Conservation (phyloP, 2,113 vertebrate genomes). For the Columba livia region DNA sequence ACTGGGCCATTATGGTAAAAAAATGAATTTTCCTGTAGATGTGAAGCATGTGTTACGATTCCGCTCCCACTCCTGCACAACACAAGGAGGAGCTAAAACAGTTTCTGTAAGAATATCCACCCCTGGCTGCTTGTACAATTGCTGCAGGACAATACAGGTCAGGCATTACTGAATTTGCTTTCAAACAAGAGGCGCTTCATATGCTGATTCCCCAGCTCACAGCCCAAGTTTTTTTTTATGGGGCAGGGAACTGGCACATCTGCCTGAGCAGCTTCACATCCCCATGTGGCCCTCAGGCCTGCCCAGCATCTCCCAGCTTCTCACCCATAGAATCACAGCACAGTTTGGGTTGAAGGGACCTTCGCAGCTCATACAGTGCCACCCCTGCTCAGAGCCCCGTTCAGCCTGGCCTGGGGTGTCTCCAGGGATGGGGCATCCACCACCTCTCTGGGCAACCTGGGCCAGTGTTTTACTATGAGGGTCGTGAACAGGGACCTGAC, state of each 20-base stretch:
- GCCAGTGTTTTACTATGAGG: not conserved
- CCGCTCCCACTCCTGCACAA: not conserved
- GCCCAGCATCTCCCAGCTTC: not conserved
- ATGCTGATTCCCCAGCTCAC: not conserved
- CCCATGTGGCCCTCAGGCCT: not conserved
- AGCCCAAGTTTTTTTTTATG: not conserved
- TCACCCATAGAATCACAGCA: not conserved
- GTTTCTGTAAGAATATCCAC: not conserved
- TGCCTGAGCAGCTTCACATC: not conserved
- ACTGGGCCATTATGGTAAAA: rapidly evolving
- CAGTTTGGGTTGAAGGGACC: too few relatives aligned
- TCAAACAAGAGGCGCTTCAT: not conserved
- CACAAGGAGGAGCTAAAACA: not conserved
- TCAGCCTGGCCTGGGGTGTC: too few relatives aligned
- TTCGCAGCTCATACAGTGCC: too few relatives aligned
- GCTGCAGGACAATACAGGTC: not conserved
- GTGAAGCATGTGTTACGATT: not conserved
- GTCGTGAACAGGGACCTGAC: not conserved
- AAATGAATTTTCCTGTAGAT: not conserved
- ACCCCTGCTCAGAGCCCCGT: too few relatives aligned
- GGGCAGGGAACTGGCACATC: not conserved
- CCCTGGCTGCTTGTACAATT: not conserved
- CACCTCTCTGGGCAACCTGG: too few relatives aligned
- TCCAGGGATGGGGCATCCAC: not conserved
- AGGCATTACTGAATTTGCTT: not conserved